phyloP scores from a whole-genome alignment of 2,113 vertebrate species.

The Formicarius rufipectus region DNA sequence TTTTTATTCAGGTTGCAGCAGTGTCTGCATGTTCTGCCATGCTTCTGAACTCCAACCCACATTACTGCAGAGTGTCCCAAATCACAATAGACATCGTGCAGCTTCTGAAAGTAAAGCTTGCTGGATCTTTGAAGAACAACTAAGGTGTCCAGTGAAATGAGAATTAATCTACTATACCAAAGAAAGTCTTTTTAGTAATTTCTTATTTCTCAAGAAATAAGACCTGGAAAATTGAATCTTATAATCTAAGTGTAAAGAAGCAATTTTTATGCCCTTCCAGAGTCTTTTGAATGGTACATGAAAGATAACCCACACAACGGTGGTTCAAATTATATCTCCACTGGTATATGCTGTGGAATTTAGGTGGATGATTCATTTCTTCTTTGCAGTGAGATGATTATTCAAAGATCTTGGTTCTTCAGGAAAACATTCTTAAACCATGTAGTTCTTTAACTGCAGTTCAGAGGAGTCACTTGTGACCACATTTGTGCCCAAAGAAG shows the following conservation, averaged over 20 bases:
- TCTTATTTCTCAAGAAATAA: neutral
- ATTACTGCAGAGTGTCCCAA: neutral
- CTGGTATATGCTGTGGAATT: neutral
- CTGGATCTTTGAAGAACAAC: neutral
- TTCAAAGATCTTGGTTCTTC: neutral
- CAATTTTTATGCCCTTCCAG: neutral
- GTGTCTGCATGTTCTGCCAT: neutral
- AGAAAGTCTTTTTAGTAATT: neutral
- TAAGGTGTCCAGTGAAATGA: neutral
- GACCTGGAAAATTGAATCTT: neutral
- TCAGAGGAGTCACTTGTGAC: neutral
- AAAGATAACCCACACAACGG: neutral
- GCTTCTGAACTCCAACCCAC: neutral
- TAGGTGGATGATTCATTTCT: neutral
- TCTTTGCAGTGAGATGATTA: neutral
- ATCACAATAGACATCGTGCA: neutral
- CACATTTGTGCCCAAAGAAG: neutral
- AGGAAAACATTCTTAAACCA: neutral
- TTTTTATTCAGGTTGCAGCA: neutral
- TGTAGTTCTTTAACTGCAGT: neutral
- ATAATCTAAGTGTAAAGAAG: neutral
- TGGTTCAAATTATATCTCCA: neutral
- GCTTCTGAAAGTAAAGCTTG: rapidly evolving
- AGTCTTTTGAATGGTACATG: neutral
- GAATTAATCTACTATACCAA: neutral